Conservation (phyloP, 2,797 vertebrate genomes). For the Crenichthys baileyi region DNA sequence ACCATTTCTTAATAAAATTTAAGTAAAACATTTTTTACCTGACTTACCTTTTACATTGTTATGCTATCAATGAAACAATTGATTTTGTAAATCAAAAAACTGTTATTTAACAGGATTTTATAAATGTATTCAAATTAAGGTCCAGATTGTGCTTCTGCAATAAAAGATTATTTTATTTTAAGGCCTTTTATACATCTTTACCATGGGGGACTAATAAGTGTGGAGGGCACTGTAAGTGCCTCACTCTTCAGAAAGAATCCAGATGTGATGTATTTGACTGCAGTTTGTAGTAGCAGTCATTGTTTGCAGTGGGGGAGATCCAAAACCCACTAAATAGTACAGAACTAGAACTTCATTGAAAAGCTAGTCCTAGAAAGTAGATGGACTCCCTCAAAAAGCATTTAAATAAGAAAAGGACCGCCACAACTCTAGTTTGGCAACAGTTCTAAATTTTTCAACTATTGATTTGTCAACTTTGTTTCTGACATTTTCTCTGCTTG, state of each 20-base stretch:
- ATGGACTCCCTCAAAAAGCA: background rate
- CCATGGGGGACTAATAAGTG: background rate
- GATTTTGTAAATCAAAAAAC: no score
- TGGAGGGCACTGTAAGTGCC: background rate
- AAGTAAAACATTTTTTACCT: no score
- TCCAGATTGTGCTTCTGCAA: background rate
- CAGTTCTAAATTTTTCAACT: slow-evolving; percentile 19
- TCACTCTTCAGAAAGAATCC: background rate
- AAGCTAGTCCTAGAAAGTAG: background rate
- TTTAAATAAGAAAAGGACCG: background rate
- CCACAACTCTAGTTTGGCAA: background rate
- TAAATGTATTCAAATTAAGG: background rate
- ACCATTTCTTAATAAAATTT: no score
- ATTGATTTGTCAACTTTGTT: slow-evolving; percentile 8
- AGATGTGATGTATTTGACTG: background rate
- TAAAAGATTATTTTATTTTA: background rate
- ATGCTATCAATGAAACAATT: no score
- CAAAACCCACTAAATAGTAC: background rate
- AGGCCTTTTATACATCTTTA: background rate
- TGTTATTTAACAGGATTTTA: no score
- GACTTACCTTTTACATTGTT: no score
- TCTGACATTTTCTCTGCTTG: slow-evolving; percentile 15
- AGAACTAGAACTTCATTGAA: background rate
- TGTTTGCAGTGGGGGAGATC: background rate
- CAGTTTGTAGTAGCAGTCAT: background rate